Percentiles rank a stretch among this genome's conserved stretches.
phyloP scores from a whole-genome alignment of 2,888 invertebrate genomes.

The Himalopsyche kuldschensis region DNA sequence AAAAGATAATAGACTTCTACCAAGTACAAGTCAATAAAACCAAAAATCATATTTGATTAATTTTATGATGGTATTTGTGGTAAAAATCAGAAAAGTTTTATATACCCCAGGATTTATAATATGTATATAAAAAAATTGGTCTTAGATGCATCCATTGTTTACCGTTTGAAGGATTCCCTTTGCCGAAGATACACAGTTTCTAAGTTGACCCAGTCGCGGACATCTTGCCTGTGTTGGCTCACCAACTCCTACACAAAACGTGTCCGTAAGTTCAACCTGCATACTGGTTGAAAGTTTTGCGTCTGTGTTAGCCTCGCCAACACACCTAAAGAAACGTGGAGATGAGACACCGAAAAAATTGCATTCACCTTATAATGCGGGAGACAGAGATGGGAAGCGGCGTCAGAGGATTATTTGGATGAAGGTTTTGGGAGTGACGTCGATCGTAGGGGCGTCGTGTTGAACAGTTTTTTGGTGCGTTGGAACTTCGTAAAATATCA shows the following conservation, averaged over 20 bases:
- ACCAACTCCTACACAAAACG: background rate
- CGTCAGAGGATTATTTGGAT: constrained; percentile 2
- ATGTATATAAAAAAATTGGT: no score
- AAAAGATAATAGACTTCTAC: no score
- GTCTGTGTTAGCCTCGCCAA: background rate
- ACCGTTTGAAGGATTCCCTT: background rate
- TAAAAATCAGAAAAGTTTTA: no score
- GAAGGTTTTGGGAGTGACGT: background rate
- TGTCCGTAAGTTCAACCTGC: background rate
- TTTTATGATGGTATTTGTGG: no score
- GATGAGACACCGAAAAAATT: background rate
- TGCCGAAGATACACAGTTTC: background rate
- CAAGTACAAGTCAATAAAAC: no score
- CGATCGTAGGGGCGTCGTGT: background rate
- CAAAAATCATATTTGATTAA: no score
- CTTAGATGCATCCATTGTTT: background rate
- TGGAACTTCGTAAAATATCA: background rate
- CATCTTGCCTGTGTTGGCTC: background rate
- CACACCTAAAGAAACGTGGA: background rate
- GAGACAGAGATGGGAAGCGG: constrained; percentile 11
- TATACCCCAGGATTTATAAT: no score
- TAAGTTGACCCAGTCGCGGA: background rate
- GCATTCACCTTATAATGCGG: background rate
- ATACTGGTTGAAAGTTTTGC: background rate
- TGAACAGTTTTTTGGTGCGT: background rate